phyloP scores from a whole-genome alignment of 2,888 invertebrate genomes.

The Epinotia demarniana region DNA sequence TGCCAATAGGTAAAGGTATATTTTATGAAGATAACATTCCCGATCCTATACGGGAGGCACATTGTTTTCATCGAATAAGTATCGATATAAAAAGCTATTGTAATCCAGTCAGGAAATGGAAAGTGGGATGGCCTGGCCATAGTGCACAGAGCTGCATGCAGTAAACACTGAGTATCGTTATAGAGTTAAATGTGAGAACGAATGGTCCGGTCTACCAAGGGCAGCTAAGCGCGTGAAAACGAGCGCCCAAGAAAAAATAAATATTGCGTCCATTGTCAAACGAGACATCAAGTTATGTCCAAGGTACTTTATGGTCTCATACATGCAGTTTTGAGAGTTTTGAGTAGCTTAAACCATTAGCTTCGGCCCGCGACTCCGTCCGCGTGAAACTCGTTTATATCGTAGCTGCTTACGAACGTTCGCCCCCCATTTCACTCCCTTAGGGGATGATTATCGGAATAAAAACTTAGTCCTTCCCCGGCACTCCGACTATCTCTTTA shows the following conservation, averaged over 20 bases:
- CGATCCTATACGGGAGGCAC: slow-evolving; percentile 46
- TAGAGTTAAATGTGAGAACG: background rate
- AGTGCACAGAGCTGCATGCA: slow-evolving; percentile 3
- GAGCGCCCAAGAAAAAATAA: background rate
- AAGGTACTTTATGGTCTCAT: background rate
- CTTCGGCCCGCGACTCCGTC: too few relatives aligned
- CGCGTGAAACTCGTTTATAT: too few relatives aligned
- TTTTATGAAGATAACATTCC: slow-evolving; percentile 44
- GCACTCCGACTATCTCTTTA: too few relatives aligned
- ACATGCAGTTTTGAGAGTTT: too few relatives aligned
- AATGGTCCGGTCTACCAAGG: background rate
- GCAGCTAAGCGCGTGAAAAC: too few relatives aligned
- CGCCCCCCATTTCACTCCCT: too few relatives aligned
- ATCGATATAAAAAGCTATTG: slow-evolving; percentile 67
- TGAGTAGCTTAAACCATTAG: too few relatives aligned
- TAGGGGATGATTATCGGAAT: too few relatives aligned
- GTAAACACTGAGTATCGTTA: background rate
- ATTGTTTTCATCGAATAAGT: slow-evolving; percentile 59
- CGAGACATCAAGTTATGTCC: background rate
- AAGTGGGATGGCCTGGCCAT: slow-evolving; percentile 63
- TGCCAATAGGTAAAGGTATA: slow-evolving; percentile 41
- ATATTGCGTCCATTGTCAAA: background rate
- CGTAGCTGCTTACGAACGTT: too few relatives aligned
- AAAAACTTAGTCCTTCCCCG: too few relatives aligned
- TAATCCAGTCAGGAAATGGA: slow-evolving; percentile 75